Evolutionary conservation across 2,888 invertebrate species (phyloP), one percentile per base, ranked within the genome.

Genomic region (Tachina grossa): DNA sequence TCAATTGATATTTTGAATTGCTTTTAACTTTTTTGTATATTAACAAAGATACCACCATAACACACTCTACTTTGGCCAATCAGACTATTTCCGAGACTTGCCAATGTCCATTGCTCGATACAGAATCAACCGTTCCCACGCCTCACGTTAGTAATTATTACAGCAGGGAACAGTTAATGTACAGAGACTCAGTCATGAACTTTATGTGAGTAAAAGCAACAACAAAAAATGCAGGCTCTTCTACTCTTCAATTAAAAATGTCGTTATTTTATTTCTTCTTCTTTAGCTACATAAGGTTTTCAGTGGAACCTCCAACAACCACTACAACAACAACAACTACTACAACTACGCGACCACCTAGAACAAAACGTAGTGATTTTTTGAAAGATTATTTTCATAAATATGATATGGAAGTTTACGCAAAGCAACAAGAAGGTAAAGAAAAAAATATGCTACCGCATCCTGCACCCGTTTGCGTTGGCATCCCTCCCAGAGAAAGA

Each of bases 81-180:
- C 45, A 66, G 45, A 53, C 2, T 51, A 31, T 8, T 0, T 11
- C 45, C 51, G 76, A 81, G 6, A 9, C 14, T 10, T 92, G 91
- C 10, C 43, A 80, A 8, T 88, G 89, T 69, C 45, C 51, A 10
- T 22, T 68, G 22, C 19, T 63, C 2, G 68, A 78, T 14, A 81
- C 89, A 1, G 89, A 89, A 14, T n/a, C 85, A 11, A 90, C 89
- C 31, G 89, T 91, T 0, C 88, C 91, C 0, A 80, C 87, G 65
- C 91, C 92, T 9, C 86, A 90, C 19, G 91, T 90, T 63, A 88
- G 89, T 41, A 84, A 90, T 9, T 92, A 87, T 57, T 91, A 91
- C 65, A 89, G 88, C 45, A 89, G 88, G 45, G 89, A 90, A 22
- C 87, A 90, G 57, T 66, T 88, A 9, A 86, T 87, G 16, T 90